Base-by-base conservation (phyloP, 2,888 invertebrate genomes). In the Dolichomitus sp. region DNA sequence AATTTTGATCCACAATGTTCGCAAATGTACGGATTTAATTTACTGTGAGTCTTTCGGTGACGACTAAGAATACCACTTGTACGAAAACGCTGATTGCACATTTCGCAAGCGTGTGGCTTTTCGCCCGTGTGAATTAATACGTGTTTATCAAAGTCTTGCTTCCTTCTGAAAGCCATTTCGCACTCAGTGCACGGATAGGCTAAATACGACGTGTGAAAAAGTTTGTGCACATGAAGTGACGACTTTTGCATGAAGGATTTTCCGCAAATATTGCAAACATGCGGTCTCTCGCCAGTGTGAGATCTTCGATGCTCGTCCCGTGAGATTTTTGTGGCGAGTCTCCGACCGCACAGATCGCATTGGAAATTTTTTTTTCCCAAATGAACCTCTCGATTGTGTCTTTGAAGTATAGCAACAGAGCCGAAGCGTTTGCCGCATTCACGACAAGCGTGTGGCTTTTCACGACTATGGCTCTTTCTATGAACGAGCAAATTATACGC, bases 1-100 rank as follows among this genome's bases (percentile, higher is more conserved):
- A 95, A 95, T 48, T 88, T 88, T 40, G 88, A 88, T 0, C 90
- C 90, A 88, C 95, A 95, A 14, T 91, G 83, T 0, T 89, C 86
- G 87, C 95, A 95, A n/a, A 88, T 80, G 88, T 90, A 92, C 14
- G 86, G 88, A 12, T 33, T 33, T 19, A 5, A 11, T 12, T 17
- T 12, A 9, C 17, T 45, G 89, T 96, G 96, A 82, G 94, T 94
- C 50, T 94, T 93, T 85, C 92, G 90, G 89, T 96, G 96, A 4
- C 95, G 93, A 78, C 94, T 93, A 84, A 95, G 88, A 83, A 95
- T 95, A 50, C 92, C 90, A 61, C 92, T 94, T 37, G 94, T 94
- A 12, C 89, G 89, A 90, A 95, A 96, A 6, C 89, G 92, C 80
- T 94, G 94, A 0, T 94, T 93, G 86, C 96, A 95, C 1, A 90